Percentiles rank a stretch among this genome's conserved stretches.
These are phyloP conservation scores for Strix aluco DNA, from an alignment of 2,113 vertebrate genomes.

Conservation along the genomic window DNA sequence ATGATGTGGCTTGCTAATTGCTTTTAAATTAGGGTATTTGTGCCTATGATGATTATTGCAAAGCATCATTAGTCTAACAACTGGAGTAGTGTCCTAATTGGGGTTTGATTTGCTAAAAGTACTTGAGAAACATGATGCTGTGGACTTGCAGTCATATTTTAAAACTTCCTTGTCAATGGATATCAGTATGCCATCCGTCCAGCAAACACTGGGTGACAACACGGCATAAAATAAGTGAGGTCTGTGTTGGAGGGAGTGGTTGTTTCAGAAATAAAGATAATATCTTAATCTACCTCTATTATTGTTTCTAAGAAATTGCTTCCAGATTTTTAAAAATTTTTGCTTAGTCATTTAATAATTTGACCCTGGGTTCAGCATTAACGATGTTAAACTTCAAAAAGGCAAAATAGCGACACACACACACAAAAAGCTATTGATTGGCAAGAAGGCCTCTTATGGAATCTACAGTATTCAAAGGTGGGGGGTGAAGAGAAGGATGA, in stretches of 20 bases:
- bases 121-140: not conserved
- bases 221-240: not conserved
- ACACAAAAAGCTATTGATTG: not conserved
- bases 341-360: not conserved
- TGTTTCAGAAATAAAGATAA: not conserved
- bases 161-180: not conserved
- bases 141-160: not conserved
- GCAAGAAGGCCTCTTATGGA: not conserved
- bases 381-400: not conserved
- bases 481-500: not conserved
- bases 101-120: not conserved
- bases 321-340: not conserved
- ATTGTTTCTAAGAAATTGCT: not conserved
- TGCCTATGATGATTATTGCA: not conserved
- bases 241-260: not conserved
- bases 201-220: not conserved
- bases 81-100: not conserved
- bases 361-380: not conserved
- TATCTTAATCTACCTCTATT: not conserved
- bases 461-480: fast-evolving
- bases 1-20: conserved; percentile 7
- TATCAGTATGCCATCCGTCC: not conserved
- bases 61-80: not conserved
- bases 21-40: conserved; percentile 31
- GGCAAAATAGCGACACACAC: not conserved